Evolutionary conservation across 2,888 invertebrate species (phyloP), one percentile per base, ranked within the genome.

Genomic region (Conus canariensis): DNA sequence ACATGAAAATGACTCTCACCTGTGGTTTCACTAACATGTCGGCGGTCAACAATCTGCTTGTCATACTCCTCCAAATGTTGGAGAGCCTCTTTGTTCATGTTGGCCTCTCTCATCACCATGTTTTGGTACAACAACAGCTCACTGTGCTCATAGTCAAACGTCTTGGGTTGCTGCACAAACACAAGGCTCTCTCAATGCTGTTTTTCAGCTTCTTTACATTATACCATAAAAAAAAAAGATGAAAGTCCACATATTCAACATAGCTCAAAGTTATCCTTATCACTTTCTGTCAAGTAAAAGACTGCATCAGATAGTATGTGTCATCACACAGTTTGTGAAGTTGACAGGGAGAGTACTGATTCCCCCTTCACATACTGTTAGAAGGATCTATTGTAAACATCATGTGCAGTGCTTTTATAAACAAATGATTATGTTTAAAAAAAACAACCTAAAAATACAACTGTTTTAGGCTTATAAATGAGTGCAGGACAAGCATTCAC

Each of bases 51-150:
- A 96, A 99, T 99, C 97, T 98, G 98, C 93, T 97, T 97, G 95
- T 98, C 98, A 96, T 98, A 98, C 95, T 98, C 97, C 93, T 98
- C 97, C 95, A 99, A 97, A 97, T 99, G 99, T 93, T 97, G 97
- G 91, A 99, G 96, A 8, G 99, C 99, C 94, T 98, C 98, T 92
- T 95, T 97, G 93, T 97, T 97, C 95, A 98, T 98, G 58, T 98
- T 98, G 0, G 99, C 98, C 96, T 99, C 99, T 93, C 98, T 93
- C 92, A 99, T 97, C 89, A 99, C 98, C 97, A 98, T 97, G 96
- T 99, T 99, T 97, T 99, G 99, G 96, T 99, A 99, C 30, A 99
- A 97, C 90, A 99, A 97, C 95, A 99, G 97, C 96, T 99, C 99
- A 95, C 99, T 99, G 96, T 99, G 98, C 96, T 99, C 99, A 96